Evolutionary conservation across 64 coral and sea anemone species (phyloP), one percentile per base, ranked within the genome.

Genomic region (Orbicella faveolata): DNA sequence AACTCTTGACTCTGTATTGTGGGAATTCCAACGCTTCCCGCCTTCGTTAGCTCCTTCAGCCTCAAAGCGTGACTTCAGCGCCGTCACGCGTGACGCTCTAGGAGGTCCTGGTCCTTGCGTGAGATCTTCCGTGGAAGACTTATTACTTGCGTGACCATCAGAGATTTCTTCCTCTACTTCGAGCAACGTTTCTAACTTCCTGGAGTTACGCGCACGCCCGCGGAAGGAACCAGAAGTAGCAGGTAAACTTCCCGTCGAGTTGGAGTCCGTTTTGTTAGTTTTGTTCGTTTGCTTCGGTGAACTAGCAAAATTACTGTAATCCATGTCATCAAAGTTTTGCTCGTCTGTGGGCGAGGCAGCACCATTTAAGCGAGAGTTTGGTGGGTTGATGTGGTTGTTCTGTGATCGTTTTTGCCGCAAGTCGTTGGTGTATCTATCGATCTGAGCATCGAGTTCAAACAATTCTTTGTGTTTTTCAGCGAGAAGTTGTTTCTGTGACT

Each of bases 381-480:
- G 20, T 9, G 81, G 20, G 19, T 63, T 16, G 52, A 74, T 81
- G 35, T 74, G 52, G 35, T 33, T 34, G 75, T 48, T 83, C 25
- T 48, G 83, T 39, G 78, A 76, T 61, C 21, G 90, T 74, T 88
- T 96, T 33, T 77, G 82, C 48, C 61, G 83, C 16, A 96, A 48
- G 51, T 96, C 83, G 67, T 94, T 63, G 8, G 92, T 91, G 30
- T 94, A 74, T 62, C 91, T 82, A 67, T 83, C 89, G 61, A 96
- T 94, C 72, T 96, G 95, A 48, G 95, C 90, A 37, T 96, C 95
- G 36, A 96, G 83, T 16, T 93, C 92, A 57, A 94, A 93, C 21
- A 96, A 41, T 90, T 91, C 95, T 77, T 96, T 93, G 82, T 96
- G 95, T 69, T 96, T 96, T 39, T 94, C 95, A 1, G 95, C 95